Base-by-base conservation (phyloP, 1,140 invertebrate genomes). In the Rhagoletis zephyria region DNA sequence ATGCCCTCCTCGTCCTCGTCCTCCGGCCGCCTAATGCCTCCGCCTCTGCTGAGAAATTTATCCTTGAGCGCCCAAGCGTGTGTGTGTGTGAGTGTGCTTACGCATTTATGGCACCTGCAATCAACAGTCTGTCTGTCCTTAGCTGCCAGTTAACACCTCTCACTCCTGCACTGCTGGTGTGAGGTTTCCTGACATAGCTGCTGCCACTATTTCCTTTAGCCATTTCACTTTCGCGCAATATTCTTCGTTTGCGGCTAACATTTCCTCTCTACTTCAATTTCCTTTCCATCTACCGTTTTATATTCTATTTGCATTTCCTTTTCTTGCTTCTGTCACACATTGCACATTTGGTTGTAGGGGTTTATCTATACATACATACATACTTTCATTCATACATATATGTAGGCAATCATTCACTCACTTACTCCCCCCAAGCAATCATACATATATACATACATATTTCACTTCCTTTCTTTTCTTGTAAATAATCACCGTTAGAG, bases 181-280 rank as follows among this genome's bases (percentile, higher is more conserved):
- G 30, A 30, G 48, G 4, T 5, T 74, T 74, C 48, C 45, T 30
- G 30, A 30, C 30, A 30, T 45, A 19, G 40, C 12, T 30, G 65
- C 30, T 74, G 67, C 42, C 40, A 74, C 67, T 45, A 74, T n/a
- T 81, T 81, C 16, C 74, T 56, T 51, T 81, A 16, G 42, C 19
- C 45, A 16, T 30, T 59, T 56, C 45, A 81, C 1, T 81, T 59
- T 63, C 48, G 48, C 45, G 45, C 9, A 56, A 19, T 56, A 30
- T 59, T 19, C 61, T 9, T 63, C 61, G 7, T 4, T 12, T 14
- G n/a, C 7, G 12, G n/a, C 16, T 9, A 81, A 81, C 48, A 56
- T 81, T 59, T 81, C 74, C 74, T n/a, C 30, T 81, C 9, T 81
- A 51, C 5, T 51, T 42, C 48, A 19, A 81, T 81, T 81, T 81